Evolutionary conservation across 2,113 vertebrate genomes (phyloP).

Genomic region (Accipiter virgatus): DNA sequence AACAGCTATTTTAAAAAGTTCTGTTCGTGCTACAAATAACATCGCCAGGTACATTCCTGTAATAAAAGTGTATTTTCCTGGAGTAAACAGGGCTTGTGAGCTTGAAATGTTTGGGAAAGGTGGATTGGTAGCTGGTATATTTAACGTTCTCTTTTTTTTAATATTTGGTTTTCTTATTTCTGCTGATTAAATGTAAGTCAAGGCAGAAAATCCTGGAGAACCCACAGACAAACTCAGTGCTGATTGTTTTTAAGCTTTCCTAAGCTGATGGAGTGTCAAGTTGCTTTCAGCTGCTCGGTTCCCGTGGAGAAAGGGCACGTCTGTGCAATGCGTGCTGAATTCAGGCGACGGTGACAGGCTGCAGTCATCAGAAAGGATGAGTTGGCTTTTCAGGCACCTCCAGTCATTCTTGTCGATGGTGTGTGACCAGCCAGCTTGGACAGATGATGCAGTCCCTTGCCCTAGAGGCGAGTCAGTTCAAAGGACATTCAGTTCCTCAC

Average conservation of each 20-base stretch:
- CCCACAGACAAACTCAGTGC: not conserved
- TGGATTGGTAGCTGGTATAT: not conserved
- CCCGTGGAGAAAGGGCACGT: conserved; percentile 6
- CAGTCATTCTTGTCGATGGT: not conserved
- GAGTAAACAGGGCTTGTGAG: not conserved
- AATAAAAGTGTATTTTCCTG: not conserved
- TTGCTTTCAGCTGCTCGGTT: conserved; percentile 10
- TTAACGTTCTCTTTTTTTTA: not conserved
- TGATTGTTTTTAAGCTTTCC: not conserved
- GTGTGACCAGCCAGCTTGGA: not conserved
- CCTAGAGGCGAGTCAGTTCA: not conserved
- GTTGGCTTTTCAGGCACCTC: not conserved
- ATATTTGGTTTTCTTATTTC: not conserved
- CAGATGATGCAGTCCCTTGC: not conserved
- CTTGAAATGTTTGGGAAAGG: not conserved
- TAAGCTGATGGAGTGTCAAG: not conserved
- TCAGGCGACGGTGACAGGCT: not conserved
- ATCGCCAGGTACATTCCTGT: not conserved
- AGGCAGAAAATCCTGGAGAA: not conserved
- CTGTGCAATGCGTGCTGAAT: not conserved
- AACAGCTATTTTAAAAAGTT: not conserved
- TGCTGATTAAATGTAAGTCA: not conserved
- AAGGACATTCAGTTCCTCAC: fast-evolving
- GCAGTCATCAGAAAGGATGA: not conserved
- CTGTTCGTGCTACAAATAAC: not conserved